Evolutionary conservation across 2,113 vertebrate genomes (phyloP).

Genomic region (Xerus inauris): DNA sequence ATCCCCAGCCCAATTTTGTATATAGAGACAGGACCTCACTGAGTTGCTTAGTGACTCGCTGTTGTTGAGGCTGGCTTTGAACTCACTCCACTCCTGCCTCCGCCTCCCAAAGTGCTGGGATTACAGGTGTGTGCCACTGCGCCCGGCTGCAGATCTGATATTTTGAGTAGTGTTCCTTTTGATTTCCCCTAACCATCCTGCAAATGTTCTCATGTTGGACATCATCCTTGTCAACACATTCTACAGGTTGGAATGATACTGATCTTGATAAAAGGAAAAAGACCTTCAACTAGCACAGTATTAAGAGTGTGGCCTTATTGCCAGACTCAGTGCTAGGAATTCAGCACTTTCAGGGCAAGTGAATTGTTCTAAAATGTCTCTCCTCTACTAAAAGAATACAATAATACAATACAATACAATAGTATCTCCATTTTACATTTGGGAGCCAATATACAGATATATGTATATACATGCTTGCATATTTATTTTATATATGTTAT

Average conservation of each 20-base stretch:
- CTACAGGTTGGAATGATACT: not conserved
- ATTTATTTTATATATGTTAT: not conserved
- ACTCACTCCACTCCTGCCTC: too few species aligned
- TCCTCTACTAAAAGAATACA: not conserved
- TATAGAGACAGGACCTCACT: too few species aligned
- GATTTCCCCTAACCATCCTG: not conserved
- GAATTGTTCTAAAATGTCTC: not conserved
- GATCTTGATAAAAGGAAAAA: not conserved
- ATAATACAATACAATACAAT: not conserved
- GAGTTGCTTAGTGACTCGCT: too few species aligned
- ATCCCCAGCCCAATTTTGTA: too few species aligned
- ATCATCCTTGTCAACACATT: not conserved
- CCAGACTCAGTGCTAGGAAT: not conserved
- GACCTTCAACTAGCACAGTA: not conserved
- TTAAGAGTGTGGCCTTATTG: not conserved
- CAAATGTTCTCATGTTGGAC: not conserved
- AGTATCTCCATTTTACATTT: not conserved
- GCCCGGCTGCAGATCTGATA: too few species aligned
- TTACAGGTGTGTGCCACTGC: too few species aligned
- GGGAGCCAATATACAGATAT: not conserved
- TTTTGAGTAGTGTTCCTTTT: conserved; percentile 18
- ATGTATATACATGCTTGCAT: too few species aligned
- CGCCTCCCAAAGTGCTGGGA: too few species aligned
- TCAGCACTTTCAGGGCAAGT: not conserved
- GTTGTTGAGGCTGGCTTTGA: too few species aligned